Base-by-base conservation (phyloP, 2,113 vertebrate species). In the Thomomys bottae region DNA sequence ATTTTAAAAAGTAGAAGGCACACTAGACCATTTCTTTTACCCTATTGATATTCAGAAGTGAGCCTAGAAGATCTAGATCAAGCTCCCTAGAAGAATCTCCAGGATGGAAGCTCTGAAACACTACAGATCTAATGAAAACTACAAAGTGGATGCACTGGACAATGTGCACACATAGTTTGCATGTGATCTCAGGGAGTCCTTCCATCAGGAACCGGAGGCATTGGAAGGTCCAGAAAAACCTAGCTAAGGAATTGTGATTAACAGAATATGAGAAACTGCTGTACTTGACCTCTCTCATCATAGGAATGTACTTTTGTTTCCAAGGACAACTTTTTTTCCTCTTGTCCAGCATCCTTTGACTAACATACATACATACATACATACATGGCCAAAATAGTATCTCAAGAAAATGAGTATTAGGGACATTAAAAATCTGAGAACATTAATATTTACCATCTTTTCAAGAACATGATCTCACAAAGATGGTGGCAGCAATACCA, bases 211-310 rank as follows among this genome's bases (percentile, higher is more conserved):
- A 34, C 32, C 64, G 81, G 1, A 34, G 45, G 17, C 77, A 40
- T 38, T 21, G 2, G n/a, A 34, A 24, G 3, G 18, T 23, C 81
- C 67, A 42, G 0, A 0, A 20, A 4, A 8, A 8, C 1, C 34
- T 8, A 5, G 26, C 38, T 64, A 49, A 45, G 30, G 77, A 49
- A 17, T 26, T 36, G 42, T 9, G 2, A 49, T 66, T 73, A 36
- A 8, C 72, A 81, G 36, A 45, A 2, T 54, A 45, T 0, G 84
- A 63, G 28, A 54, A 70, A 49, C 8, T 32, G 21, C 1, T 1
- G 0, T 28, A 12, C 68, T 14, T 78, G 79, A 63, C 75, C 34
- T 67, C 21, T 32, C 45, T 40, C 57, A 36, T 10, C 64, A n/a
- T 1, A 45, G 79, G 42, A 76, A 67, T 54, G 4, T 12, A 66